phyloP scores from a whole-genome alignment of 2,888 invertebrate genomes.

The Tipula lateralis region DNA sequence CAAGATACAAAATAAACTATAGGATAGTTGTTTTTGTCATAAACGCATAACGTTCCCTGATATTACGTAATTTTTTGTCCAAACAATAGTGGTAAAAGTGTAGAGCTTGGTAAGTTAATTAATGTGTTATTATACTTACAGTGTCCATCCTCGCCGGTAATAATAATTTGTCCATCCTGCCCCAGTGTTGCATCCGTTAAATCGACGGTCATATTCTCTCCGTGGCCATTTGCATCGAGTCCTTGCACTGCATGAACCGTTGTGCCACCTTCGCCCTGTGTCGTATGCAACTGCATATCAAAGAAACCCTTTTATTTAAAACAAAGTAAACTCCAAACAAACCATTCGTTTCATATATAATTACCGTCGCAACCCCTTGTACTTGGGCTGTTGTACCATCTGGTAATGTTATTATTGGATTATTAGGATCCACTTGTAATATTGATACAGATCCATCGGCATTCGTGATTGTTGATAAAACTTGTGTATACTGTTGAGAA shows the following conservation, averaged over 20 bases:
- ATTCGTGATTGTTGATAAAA: slow-evolving; percentile 92
- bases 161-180: slow-evolving; percentile 90
- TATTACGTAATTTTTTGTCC: no score
- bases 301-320: slow-evolving; percentile 33
- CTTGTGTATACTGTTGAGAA: slow-evolving; percentile 68
- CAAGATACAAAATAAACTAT: no score
- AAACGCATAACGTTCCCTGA: no score
- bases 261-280: slow-evolving; percentile 58
- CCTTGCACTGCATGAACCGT: slow-evolving; percentile 64
- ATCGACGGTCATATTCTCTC: slow-evolving; percentile 78
- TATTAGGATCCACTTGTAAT: slow-evolving; percentile 90
- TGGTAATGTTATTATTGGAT: slow-evolving; percentile 89
- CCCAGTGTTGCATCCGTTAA: slow-evolving; percentile 87
- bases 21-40: no score
- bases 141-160: slow-evolving; percentile 92
- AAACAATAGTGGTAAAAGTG: no score
- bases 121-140: slow-evolving; percentile 57
- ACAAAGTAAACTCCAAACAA: slow-evolving; percentile 32
- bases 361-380: slow-evolving; percentile 56
- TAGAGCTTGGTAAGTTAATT: no score
- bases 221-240: slow-evolving; percentile 66
- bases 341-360: slow-evolving; percentile 2
- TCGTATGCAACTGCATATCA: slow-evolving; percentile 55
- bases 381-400: slow-evolving; percentile 96
- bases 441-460: slow-evolving; percentile 94